Conservation (phyloP, 1,140 invertebrate species). For the Philaenus spumarius region DNA sequence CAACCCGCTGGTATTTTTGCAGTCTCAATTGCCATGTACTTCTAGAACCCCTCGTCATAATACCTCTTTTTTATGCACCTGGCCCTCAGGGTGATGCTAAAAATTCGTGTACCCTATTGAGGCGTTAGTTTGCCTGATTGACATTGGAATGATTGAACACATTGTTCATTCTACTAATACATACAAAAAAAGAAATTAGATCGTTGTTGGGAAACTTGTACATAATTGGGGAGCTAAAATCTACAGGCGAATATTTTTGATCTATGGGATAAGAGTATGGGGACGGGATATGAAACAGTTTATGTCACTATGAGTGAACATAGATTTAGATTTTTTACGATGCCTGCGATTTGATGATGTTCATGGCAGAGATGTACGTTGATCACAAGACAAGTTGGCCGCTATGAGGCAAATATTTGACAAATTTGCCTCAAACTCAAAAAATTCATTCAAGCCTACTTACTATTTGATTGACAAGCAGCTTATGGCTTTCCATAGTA, state of each 20-base stretch:
- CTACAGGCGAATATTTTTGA: neutral
- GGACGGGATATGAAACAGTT: neutral
- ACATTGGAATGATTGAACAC: too few species aligned
- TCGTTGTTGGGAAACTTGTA: neutral
- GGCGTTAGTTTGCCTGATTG: neutral
- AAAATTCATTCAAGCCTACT: neutral
- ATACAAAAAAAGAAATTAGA: neutral
- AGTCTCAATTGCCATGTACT: too few species aligned
- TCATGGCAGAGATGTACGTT: slow-evolving; percentile 16
- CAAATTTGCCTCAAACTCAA: neutral
- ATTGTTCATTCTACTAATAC: neutral
- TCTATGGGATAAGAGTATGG: neutral
- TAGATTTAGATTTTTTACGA: slow-evolving; percentile 25
- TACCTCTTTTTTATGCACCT: too few species aligned
- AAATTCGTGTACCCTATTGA: neutral
- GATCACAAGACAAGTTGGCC: slow-evolving; percentile 21
- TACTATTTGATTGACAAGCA: neutral
- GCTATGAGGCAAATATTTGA: neutral
- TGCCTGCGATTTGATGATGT: slow-evolving; percentile 26
- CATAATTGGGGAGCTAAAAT: neutral
- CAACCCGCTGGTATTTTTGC: too few species aligned
- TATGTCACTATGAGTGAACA: slow-evolving; percentile 17
- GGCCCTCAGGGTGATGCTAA: neutral
- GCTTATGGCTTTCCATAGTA: slow-evolving; percentile 34
- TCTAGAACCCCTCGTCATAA: too few species aligned